Base-by-base conservation (phyloP, 2,888 invertebrate species). In the Drosophila ustulata region DNA sequence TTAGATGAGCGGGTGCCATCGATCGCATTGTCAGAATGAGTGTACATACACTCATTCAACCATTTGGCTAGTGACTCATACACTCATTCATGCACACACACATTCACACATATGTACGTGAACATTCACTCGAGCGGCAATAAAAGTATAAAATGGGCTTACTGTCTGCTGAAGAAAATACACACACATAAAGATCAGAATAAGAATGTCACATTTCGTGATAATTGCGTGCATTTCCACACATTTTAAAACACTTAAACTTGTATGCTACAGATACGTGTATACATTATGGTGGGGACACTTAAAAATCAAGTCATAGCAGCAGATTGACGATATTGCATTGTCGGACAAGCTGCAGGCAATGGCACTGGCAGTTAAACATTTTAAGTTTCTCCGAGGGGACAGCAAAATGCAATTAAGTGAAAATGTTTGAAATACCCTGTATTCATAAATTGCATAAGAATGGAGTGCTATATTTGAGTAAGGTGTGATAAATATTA, bases 381-480 rank as follows among this genome's bases (percentile, higher is more conserved):
- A 49, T 45, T 52, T 51, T 11, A 11, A 58, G 49, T 62, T 57
- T 13, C 49, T 46, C 28, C 46, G 37, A 34, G 47, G 23, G 53
- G 58, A 80, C 80, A 82, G 62, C 68, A 52, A 88, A 84, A 82
- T 78, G 80, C 75, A 84, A 88, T 88, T 88, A 82, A 75, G 61
- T 59, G 59, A 47, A 67, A 67, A 49, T 64, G 55, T 45, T 59
- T 75, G 26, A 46, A 28, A 5, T 63, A 55, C 63, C 55, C 55
- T 63, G 47, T 55, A 37, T 9, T 28, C 4, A 41, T 5, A 28
- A 8, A n/a, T 13, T 9, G 3, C 11, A 25, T 2, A 11, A 3
- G 2, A 1, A 9, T 28, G 8, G 30, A n/a, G 28, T 9, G 28
- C 26, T 52, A 9, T 5, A 23, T 8, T 52, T n/a, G 2, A 3